phyloP scores from a whole-genome alignment of 2,888 invertebrate species.

The Philopedon plagiatum region DNA sequence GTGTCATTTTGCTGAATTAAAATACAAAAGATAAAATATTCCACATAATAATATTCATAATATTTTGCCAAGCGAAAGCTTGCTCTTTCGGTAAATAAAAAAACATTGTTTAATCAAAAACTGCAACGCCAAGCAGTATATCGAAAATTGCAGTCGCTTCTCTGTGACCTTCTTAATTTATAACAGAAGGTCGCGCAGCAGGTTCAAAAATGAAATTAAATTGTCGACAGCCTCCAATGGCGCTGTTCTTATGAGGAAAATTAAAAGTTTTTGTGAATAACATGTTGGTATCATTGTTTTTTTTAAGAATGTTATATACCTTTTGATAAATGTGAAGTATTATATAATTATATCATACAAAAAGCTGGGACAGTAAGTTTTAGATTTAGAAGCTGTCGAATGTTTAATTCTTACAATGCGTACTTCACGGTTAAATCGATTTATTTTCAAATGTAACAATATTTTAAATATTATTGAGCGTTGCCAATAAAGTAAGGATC shows the following conservation, averaged over 20 bases:
- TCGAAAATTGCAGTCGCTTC: conserved; percentile 40
- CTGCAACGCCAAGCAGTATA: conserved; percentile 28
- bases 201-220: conserved; percentile 47
- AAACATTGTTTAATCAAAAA: conserved; percentile 29
- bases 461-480: no score
- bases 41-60: not conserved
- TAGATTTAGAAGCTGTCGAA: not conserved
- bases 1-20: no score
- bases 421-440: no score
- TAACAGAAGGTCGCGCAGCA: conserved; percentile 32
- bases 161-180: conserved; percentile 29
- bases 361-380: conserved; percentile 29
- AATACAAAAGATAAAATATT: no score
- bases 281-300: conserved; percentile 38
- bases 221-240: conserved; percentile 33
- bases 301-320: conserved; percentile 36
- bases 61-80: conserved; percentile 1
- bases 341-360: not conserved
- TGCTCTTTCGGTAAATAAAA: conserved; percentile 11
- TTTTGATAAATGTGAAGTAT: conserved; percentile 44
- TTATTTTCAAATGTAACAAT: no score
- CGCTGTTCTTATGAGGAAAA: conserved; percentile 33
- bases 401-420: not conserved
- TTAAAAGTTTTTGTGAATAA: conserved; percentile 42
- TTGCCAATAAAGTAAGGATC: no score